These are phyloP conservation scores for Paraplagusia blochii DNA, from an alignment of 2,113 vertebrate genomes.

Conservation along the genomic window DNA sequence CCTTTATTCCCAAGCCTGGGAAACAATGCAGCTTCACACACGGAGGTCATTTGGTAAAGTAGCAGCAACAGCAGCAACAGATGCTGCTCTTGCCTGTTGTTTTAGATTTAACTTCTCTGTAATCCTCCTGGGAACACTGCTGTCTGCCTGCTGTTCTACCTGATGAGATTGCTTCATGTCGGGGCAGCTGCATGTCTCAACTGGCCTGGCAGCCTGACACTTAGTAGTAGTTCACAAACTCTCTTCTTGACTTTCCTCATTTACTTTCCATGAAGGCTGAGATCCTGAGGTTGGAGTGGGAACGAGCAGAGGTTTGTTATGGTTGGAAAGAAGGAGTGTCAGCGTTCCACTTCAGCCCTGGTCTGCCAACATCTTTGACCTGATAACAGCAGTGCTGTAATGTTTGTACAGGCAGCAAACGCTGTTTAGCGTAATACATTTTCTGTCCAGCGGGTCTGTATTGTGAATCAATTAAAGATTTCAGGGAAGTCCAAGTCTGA, in stretches of 20 bases:
- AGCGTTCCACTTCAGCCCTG: conserved; percentile 15
- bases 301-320: conserved; percentile 6
- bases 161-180: conserved; percentile 33
- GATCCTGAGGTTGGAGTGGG: conserved; percentile 10
- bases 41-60: conserved; percentile 25
- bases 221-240: conserved; percentile 19
- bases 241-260: conserved; percentile 20
- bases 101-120: conserved; percentile 16
- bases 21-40: conserved; percentile 17
- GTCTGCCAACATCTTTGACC: neutral
- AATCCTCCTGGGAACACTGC: conserved; percentile 1
- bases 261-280: conserved; percentile 24
- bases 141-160: conserved; percentile 20
- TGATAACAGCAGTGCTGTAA: too few relatives aligned
- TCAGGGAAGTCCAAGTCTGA: too few relatives aligned
- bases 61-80: too few relatives aligned
- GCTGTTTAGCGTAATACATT: too few relatives aligned
- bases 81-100: neutral
- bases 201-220: conserved; percentile 24
- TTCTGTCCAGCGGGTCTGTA: too few relatives aligned
- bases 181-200: conserved; percentile 21
- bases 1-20: conserved; percentile 27
- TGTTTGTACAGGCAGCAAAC: too few relatives aligned
- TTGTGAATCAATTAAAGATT: too few relatives aligned
- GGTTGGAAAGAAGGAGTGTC: conserved; percentile 1